Evolutionary conservation across 2,797 vertebrate species (phyloP), one percentile per base, ranked within the genome.

Genomic region (Spizella passerina): DNA sequence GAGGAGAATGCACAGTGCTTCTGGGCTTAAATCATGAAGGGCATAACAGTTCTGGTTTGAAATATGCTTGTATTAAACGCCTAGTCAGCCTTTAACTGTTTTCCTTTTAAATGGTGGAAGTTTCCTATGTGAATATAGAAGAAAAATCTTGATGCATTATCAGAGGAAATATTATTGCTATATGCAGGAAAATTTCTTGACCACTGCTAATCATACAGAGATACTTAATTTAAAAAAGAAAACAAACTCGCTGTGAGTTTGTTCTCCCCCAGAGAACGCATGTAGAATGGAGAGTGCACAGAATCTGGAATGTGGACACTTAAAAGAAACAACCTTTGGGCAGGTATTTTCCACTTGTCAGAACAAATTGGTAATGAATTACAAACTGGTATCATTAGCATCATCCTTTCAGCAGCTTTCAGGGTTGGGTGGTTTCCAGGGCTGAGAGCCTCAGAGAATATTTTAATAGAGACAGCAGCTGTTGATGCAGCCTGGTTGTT

Each of bases 301-400:
- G 23, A 70, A 59, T 38, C 14, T 12, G 14, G 20, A 90, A 53
- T 7, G 3, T 27, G 12, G 26, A 30, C 12, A 47, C n/a, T 82
- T 79, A 73, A 32, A 12, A 85, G 23, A 79, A 92, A 77, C 23
- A 87, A 86, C 11, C 21, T 91, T 80, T 70, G 46, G 60, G 36
- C 46, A 66, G 60, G 47, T 94, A 73, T 87, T 91, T 84, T 84
- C 36, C 52, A 66, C 38, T 82, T 92, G 68, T 64, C 65, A 73
- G 49, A 92, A 83, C 57, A 91, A 79, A 93, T 4, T 63, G 60
- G 19, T 85, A 89, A 85, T n/a, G 34, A 92, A 80, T 72, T 90
- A 93, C 39, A 84, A 80, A 50, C 4, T 2, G 1, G 52, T 79
- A 76, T 86, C 32, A 66, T 69, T 63, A 94, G 57, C 39, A 88